Percentiles rank a stretch among this genome's conserved stretches.
These are phyloP conservation scores for Bradypodion ventrale DNA, from an alignment of 2,797 vertebrate genomes.

Conservation along the genomic window DNA sequence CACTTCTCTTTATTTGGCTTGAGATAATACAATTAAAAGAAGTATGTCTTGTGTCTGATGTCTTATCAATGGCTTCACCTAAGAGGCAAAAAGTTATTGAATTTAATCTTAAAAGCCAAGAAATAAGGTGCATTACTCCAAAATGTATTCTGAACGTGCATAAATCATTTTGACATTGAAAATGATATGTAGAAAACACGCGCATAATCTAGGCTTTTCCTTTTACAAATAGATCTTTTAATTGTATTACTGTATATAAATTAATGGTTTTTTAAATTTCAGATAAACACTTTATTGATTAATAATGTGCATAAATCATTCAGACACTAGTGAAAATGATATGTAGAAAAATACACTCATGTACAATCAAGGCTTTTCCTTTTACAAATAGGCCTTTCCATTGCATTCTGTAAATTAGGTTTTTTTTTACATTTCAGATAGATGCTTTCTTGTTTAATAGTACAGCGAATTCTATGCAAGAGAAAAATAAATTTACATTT, in stretches of 20 bases:
- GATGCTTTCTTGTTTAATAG: background rate
- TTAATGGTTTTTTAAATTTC: no score
- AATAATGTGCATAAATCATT: background rate
- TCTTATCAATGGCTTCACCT: background rate
- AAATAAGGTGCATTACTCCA: background rate
- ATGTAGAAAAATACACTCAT: background rate
- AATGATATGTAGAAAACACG: no score
- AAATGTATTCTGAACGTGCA: no score
- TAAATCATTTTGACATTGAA: no score
- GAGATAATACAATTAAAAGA: constrained; percentile 33
- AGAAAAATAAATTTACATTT: background rate
- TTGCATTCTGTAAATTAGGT: background rate
- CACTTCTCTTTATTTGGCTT: constrained; percentile 9
- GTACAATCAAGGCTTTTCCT: background rate
- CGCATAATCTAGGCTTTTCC: no score
- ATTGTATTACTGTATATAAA: no score
- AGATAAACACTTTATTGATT: no score
- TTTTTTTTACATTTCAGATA: constrained; percentile 29
- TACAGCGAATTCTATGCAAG: background rate
- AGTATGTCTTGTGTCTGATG: background rate
- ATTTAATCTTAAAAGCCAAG: background rate
- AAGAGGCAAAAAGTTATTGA: background rate
- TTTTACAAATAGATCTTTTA: no score
- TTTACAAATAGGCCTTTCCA: background rate
- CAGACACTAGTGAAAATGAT: no score